Conservation (phyloP, 2,888 invertebrate genomes). For the Endomychus coccineus region DNA sequence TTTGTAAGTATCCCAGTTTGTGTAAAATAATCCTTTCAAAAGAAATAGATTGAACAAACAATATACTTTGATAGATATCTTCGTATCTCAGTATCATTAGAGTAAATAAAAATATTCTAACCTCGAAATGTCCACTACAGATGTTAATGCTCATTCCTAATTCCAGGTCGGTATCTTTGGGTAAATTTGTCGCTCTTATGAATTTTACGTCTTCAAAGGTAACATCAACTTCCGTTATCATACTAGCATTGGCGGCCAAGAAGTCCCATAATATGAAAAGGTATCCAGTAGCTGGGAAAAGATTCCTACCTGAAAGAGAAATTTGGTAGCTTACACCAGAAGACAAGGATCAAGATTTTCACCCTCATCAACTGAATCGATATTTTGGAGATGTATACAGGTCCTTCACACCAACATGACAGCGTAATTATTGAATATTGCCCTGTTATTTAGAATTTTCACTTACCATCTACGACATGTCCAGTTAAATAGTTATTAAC, state of each 20-base stretch:
- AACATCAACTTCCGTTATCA: not conserved
- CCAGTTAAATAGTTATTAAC: not conserved
- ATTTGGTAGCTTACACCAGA: not conserved
- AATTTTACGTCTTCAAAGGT: not conserved
- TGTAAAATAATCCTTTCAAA: no score
- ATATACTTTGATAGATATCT: no score
- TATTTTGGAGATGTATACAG: no score
- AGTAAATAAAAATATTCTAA: no score
- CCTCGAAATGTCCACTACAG: not conserved
- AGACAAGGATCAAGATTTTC: no score
- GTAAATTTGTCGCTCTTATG: not conserved
- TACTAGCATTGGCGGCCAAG: not conserved
- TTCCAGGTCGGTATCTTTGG: not conserved
- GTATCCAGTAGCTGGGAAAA: not conserved
- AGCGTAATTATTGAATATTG: no score
- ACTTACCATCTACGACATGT: not conserved
- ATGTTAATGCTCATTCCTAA: not conserved
- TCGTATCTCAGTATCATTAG: no score
- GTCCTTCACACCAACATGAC: no score
- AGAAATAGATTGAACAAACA: no score
- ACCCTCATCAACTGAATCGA: no score
- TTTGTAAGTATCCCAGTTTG: no score
- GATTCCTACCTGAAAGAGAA: not conserved
- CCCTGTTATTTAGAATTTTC: no score
- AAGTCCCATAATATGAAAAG: not conserved